phyloP scores from a whole-genome alignment of 2,888 invertebrate species.

The Drosophila prolongata region DNA sequence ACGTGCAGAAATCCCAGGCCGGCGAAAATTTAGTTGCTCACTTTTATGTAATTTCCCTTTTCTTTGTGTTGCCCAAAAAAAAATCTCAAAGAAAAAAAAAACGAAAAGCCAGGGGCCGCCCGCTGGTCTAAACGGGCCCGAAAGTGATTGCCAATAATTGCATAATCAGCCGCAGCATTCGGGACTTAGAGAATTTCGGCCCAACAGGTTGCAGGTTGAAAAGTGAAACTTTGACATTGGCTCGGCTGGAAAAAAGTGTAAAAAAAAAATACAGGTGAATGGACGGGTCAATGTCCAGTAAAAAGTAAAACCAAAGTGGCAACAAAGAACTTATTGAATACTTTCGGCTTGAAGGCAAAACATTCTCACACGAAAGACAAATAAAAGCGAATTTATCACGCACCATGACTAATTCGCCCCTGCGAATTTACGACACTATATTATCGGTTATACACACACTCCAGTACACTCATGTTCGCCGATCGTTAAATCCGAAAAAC shows the following conservation, averaged over 20 bases:
- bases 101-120: slow-evolving; percentile 53
- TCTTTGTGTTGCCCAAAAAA: slow-evolving; percentile 58
- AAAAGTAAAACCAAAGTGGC: slow-evolving; percentile 53
- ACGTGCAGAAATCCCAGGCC: slow-evolving; percentile 69
- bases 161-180: slow-evolving; percentile 65
- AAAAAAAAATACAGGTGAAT: slow-evolving; percentile 19
- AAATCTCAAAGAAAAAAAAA: neutral
- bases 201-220: slow-evolving; percentile 64
- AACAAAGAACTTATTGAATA: slow-evolving; percentile 70
- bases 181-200: slow-evolving; percentile 55
- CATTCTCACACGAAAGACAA: slow-evolving; percentile 78
- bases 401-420: slow-evolving; percentile 72
- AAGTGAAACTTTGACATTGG: slow-evolving; percentile 77
- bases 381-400: slow-evolving; percentile 79
- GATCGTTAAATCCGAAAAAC: slow-evolving; percentile 18
- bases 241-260: slow-evolving; percentile 6
- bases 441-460: slow-evolving; percentile 45
- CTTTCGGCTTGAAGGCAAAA: slow-evolving; percentile 24
- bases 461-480: slow-evolving; percentile 15
- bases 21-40: slow-evolving; percentile 76
- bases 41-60: slow-evolving; percentile 79
- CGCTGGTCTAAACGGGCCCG: slow-evolving; percentile 76
- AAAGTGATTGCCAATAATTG: slow-evolving; percentile 79
- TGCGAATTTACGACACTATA: slow-evolving; percentile 67
- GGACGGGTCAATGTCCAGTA: slow-evolving; percentile 66